Conservation (phyloP, 1,140 invertebrate genomes). For the Proctacanthus coquilletti region DNA sequence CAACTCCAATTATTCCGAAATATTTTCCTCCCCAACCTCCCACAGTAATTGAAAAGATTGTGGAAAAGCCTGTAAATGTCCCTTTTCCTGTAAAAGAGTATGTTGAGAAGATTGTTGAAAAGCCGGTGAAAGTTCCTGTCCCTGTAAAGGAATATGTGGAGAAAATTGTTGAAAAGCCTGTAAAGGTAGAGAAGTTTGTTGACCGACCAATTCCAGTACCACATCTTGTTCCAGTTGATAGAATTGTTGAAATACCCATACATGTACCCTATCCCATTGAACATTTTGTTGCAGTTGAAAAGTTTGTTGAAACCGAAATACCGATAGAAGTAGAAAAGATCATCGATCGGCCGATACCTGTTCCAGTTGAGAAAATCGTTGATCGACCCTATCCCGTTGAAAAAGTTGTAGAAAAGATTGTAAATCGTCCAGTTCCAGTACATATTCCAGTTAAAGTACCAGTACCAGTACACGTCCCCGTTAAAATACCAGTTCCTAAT, state of each 20-base stretch:
- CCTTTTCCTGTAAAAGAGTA: too few relatives aligned
- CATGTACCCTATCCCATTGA: background rate
- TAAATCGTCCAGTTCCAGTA: conserved; percentile 34
- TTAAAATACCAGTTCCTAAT: conserved; percentile 9
- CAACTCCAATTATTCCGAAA: too few relatives aligned
- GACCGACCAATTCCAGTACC: conserved; percentile 33
- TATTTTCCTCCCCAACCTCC: too few relatives aligned
- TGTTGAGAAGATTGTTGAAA: conserved; percentile 1
- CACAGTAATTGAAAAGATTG: too few relatives aligned
- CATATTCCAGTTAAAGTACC: conserved; percentile 17
- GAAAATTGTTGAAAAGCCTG: conserved; percentile 23
- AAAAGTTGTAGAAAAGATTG: conserved; percentile 33
- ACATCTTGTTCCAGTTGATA: conserved; percentile 18
- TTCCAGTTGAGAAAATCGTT: conserved; percentile 28
- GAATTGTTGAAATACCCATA: conserved; percentile 13
- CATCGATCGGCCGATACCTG: conserved; percentile 27
- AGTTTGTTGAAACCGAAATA: conserved; percentile 32
- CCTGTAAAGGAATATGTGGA: conserved; percentile 14
- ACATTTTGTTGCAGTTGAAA: conserved; percentile 27
- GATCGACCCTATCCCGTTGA: conserved; percentile 32
- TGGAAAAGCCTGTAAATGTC: too few relatives aligned
- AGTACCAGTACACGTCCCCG: conserved; percentile 11
- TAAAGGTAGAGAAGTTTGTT: conserved; percentile 32
- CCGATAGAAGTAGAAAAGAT: conserved; percentile 33
- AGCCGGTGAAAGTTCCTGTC: conserved; percentile 8